Evolutionary conservation across 2,113 vertebrate genomes (phyloP).

Genomic region (Indicator indicator): DNA sequence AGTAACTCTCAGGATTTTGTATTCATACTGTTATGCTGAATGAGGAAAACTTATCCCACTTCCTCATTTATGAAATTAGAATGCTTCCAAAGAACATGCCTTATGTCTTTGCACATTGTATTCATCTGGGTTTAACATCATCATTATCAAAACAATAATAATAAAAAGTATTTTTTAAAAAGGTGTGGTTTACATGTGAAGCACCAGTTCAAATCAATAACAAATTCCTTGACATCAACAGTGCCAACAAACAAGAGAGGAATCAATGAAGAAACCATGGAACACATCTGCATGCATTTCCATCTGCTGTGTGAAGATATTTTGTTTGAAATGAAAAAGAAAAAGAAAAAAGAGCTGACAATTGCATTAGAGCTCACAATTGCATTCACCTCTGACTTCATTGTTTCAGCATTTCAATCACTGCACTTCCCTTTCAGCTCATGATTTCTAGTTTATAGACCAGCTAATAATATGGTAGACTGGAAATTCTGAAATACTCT

Average conservation of each 20-base stretch:
- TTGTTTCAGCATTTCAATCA: not conserved
- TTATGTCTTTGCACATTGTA: not conserved
- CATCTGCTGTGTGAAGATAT: not conserved
- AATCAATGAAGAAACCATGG: accelerated
- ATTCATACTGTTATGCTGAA: not conserved
- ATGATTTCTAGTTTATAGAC: not conserved
- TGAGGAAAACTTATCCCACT: not conserved
- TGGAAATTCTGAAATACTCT: not conserved
- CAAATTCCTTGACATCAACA: not conserved
- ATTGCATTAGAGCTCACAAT: not conserved
- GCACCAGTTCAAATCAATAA: not conserved
- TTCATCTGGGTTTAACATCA: not conserved
- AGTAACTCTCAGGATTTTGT: not conserved
- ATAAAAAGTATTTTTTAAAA: not conserved
- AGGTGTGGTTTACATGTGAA: not conserved
- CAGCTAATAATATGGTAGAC: not conserved
- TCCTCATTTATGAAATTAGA: not conserved
- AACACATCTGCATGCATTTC: not conserved
- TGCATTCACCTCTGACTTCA: not conserved
- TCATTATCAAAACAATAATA: too few relatives aligned
- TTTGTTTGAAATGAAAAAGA: not conserved
- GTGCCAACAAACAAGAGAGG: not conserved
- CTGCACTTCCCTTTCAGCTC: not conserved
- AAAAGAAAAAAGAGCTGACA: not conserved
- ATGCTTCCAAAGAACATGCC: not conserved